Evolutionary conservation across 2,113 vertebrate species (phyloP), one percentile per base, ranked within the genome.

Genomic region (Elephas maximus): DNA sequence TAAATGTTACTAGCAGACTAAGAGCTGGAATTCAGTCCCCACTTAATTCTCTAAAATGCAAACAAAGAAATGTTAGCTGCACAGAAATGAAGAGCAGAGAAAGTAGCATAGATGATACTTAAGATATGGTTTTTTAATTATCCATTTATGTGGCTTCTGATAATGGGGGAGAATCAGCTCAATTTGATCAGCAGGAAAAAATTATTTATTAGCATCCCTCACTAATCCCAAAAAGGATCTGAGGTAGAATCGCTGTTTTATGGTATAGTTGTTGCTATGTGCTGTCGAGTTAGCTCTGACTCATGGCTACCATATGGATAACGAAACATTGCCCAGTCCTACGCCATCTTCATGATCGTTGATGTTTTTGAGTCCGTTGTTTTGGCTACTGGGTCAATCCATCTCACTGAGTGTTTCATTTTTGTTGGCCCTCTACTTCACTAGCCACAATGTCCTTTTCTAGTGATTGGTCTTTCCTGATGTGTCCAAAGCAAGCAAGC

Each of bases 1-100:
- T 81, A 23, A 76, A 83, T 73, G 30, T 44, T 21, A 57, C 20
- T 8, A 67, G 73, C 51, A 79, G 10, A 91, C 26, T 65, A 15
- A 78, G 5, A 9, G 8, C 2, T 44, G 37, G 24, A 83, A 21
- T 82, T 92, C 28, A 82, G 51, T 0, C 10, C 8, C 26, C 44
- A 86, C 69, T 81, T 41, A 45, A 87, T 69, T 62, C 60, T 96
- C 41, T 62, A 90, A 93, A 78, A 78, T 15, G 15, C 21, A 91
- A 83, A 73, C 62, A 67, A 82, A 81, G 17, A 67, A 77, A 81
- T 12, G 8, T 74, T 18, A 44, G 48, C 37, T 53, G 8, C 14
- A 77, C 41, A 80, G 90, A 87, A 92, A 65, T 78, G 33, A 83
- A 86, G 44, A 57, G 82, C 17, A 82, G 33, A 76, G 37, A 12